A percentile compares a stretch with the other conserved stretches of the same genome.
These are phyloP conservation scores for Bimastos eiseni DNA, from an alignment of 2,888 invertebrate species.

Conservation along the genomic window DNA sequence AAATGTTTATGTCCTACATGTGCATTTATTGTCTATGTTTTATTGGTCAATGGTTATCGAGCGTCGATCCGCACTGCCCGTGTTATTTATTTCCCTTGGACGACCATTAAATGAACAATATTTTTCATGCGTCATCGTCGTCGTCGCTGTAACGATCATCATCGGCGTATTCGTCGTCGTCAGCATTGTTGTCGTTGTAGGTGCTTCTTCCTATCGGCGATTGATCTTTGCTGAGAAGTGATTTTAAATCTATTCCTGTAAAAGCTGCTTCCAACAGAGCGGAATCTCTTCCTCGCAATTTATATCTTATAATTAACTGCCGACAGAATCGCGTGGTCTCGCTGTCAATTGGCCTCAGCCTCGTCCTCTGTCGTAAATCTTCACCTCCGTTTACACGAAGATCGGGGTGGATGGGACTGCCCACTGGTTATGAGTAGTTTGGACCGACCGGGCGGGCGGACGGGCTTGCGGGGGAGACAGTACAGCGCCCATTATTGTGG, in stretches of 20 bases:
- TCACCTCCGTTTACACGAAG: not conserved
- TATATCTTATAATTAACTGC: not conserved
- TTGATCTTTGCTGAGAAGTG: conserved; percentile 2
- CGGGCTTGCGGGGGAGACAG: not conserved
- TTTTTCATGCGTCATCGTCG: not conserved
- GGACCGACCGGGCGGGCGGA: too few relatives aligned
- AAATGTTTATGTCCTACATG: not conserved
- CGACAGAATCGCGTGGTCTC: not conserved
- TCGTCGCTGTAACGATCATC: not conserved
- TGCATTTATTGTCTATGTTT: not conserved
- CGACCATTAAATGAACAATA: not conserved
- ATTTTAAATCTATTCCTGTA: not conserved
- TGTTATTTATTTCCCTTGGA: not conserved
- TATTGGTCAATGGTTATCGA: not conserved
- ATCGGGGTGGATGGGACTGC: not conserved
- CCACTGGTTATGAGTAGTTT: too few relatives aligned
- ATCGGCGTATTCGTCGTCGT: not conserved
- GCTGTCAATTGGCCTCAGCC: not conserved
- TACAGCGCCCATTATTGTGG: not conserved
- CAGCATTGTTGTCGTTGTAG: not conserved
- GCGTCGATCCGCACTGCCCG: not conserved
- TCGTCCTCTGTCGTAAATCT: not conserved
- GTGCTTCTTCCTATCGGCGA: not conserved
- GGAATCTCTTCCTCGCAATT: not conserved
- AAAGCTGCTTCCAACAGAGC: not conserved